Conservation (phyloP, 2,888 invertebrate species). For the Liopterus haemorrhoidalis region DNA sequence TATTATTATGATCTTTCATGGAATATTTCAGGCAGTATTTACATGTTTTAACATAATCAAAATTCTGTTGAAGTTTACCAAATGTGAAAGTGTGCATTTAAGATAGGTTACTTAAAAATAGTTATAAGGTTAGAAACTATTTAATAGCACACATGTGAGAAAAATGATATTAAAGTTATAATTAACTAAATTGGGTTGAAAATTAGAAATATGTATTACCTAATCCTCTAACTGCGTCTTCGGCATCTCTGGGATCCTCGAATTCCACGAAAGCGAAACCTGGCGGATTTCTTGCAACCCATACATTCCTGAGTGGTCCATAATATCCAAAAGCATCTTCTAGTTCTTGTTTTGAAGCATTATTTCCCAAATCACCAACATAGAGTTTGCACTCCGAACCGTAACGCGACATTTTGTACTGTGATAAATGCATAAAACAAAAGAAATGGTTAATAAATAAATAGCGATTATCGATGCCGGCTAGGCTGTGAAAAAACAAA, state of each 20-base stretch:
- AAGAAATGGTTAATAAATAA: no score
- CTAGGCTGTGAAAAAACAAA: no score
- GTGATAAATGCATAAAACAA: no score
- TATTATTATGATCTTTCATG: neutral
- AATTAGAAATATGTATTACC: constrained; percentile 24
- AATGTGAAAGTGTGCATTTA: no score
- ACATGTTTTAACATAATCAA: neutral
- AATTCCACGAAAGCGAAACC: constrained; percentile 94
- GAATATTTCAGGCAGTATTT: constrained; percentile 8
- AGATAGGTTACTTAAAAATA: neutral
- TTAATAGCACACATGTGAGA: constrained; percentile 1
- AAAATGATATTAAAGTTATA: neutral
- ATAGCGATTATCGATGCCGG: no score
- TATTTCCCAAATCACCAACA: constrained; percentile 89
- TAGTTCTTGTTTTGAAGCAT: constrained; percentile 85
- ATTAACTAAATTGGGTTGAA: neutral
- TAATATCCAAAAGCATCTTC: constrained; percentile 92
- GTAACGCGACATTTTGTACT: constrained; percentile 67
- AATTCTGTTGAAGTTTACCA: neutral
- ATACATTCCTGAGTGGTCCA: constrained; percentile 87
- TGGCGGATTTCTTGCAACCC: constrained; percentile 96
- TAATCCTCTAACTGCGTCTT: constrained; percentile 71
- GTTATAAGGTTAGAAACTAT: no score
- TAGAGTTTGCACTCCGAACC: constrained; percentile 90
- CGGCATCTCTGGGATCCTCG: constrained; percentile 87